Percentiles rank a stretch among this genome's conserved stretches.
These are phyloP conservation scores for Drosophila baimaii DNA, from an alignment of 1,140 invertebrate species.

Conservation along the genomic window DNA sequence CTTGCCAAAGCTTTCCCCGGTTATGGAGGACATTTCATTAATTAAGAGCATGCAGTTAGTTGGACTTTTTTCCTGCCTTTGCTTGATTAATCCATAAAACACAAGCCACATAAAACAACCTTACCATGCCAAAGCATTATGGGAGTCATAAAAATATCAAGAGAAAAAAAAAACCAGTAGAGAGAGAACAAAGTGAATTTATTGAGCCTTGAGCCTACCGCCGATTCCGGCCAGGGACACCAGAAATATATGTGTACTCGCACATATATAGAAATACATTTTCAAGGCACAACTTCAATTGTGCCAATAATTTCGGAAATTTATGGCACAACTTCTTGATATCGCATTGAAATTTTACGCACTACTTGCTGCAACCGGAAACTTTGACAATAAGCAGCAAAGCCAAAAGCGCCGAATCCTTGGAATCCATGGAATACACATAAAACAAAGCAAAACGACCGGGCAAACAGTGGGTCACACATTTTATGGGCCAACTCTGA, in stretches of 20 bases:
- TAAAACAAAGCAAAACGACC: conserved; percentile 72
- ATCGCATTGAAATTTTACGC: conserved; percentile 81
- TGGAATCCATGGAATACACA: conserved; percentile 43
- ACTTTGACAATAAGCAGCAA: conserved; percentile 61
- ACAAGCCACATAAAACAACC: neutral
- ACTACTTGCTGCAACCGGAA: conserved; percentile 74
- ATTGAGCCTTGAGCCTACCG: conserved; percentile 54
- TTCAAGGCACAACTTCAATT: conserved; percentile 64
- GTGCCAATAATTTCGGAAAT: conserved; percentile 78
- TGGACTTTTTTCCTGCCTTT: neutral
- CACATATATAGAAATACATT: conserved; percentile 17
- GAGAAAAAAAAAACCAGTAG: conserved; percentile 23
- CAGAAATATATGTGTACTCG: neutral
- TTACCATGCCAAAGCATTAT: conserved; percentile 15
- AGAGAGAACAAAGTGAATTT: conserved; percentile 32
- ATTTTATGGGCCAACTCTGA: conserved; percentile 72
- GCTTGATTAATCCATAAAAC: conserved; percentile 2
- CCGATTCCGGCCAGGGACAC: conserved; percentile 60
- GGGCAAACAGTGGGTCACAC: conserved; percentile 66
- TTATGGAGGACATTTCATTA: conserved; percentile 15
- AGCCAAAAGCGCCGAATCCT: conserved; percentile 38
- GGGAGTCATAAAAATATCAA: conserved; percentile 61
- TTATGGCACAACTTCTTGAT: conserved; percentile 78
- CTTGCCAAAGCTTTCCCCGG: conserved; percentile 26
- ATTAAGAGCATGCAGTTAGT: conserved; percentile 1